A percentile compares a stretch with the other conserved stretches of the same genome.
Conservation (phyloP, 2,888 invertebrate species). For the Eupithecia dodoneata region DNA sequence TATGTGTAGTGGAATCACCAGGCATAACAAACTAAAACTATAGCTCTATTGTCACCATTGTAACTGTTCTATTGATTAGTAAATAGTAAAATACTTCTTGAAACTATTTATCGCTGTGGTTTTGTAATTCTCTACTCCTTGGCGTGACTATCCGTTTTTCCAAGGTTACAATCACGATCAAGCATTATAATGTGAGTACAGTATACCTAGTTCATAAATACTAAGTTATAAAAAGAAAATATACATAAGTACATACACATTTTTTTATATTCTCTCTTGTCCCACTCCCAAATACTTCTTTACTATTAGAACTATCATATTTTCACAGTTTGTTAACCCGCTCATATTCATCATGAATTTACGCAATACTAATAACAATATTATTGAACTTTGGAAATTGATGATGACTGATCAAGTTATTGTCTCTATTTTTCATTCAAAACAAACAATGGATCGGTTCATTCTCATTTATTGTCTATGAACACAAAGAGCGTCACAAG, state of each 20-base stretch:
- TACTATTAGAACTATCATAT: no score
- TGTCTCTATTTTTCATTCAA: background rate
- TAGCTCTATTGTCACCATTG: background rate
- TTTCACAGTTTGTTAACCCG: no score
- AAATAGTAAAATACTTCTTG: background rate
- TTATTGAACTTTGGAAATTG: background rate
- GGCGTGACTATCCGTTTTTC: slow-evolving; percentile 14
- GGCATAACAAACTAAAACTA: background rate
- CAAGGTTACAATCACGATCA: slow-evolving; percentile 14
- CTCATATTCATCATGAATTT: no score
- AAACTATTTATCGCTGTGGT: slow-evolving; percentile 10
- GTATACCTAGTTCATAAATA: background rate
- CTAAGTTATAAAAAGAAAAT: background rate
- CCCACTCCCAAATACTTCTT: background rate
- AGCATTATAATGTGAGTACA: background rate
- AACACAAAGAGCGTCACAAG: background rate
- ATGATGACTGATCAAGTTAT: background rate
- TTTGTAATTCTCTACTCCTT: slow-evolving; percentile 1
- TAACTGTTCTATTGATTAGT: background rate
- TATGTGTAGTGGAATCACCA: background rate
- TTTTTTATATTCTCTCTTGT: background rate
- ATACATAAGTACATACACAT: background rate
- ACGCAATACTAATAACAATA: background rate
- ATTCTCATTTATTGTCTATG: background rate
- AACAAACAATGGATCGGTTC: background rate